Evolutionary conservation across 2,888 invertebrate genomes (phyloP).

Genomic region (Homarus gammarus): DNA sequence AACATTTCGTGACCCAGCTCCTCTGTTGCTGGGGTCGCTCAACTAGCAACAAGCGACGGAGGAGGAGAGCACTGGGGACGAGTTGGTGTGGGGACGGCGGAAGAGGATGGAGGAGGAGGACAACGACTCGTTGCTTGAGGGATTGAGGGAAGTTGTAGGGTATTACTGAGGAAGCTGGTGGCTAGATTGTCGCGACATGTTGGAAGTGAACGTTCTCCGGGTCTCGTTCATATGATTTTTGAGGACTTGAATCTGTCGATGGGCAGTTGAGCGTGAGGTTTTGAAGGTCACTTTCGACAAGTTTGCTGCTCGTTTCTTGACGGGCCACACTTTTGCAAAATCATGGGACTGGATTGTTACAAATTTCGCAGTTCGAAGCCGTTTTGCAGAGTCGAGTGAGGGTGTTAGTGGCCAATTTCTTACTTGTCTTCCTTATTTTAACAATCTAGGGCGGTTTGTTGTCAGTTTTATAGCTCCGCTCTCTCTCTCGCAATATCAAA

Average conservation of each 20-base stretch:
- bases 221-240: constrained; percentile 50
- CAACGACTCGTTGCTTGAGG: constrained; percentile 34
- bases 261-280: constrained; percentile 53
- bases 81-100: not conserved
- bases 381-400: not conserved
- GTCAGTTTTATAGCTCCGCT: too few relatives aligned
- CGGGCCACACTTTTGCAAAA: constrained; percentile 35
- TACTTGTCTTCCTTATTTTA: too few relatives aligned
- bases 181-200: constrained; percentile 36
- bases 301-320: constrained; percentile 51
- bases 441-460: too few relatives aligned
- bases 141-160: constrained; percentile 32
- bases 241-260: constrained; percentile 46
- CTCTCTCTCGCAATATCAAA: too few relatives aligned
- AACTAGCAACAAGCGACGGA: constrained; percentile 45
- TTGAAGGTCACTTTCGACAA: constrained; percentile 59
- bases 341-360: constrained; percentile 19
- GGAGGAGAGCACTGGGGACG: not conserved
- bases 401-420: not conserved
- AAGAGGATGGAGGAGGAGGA: constrained; percentile 7
- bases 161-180: constrained; percentile 20
- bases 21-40: constrained; percentile 68
- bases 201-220: constrained; percentile 34
- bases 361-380: not conserved
- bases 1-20: constrained; percentile 52